These are phyloP conservation scores for Leucophora obtusa DNA, from an alignment of 2,888 invertebrate species.

Conservation along the genomic window DNA sequence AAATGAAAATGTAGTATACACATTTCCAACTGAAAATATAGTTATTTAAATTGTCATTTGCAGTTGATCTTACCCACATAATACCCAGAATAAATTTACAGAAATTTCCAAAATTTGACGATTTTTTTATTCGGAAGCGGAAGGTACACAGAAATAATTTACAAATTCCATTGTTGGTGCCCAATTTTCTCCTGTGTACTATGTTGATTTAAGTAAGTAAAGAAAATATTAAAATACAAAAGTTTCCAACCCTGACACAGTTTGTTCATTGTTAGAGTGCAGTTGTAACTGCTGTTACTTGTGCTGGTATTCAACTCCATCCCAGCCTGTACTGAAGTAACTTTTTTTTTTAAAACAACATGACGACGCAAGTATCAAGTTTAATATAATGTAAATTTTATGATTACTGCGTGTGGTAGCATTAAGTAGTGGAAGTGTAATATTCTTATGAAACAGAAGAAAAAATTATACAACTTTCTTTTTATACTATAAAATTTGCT, in stretches of 20 bases:
- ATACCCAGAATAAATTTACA: no score
- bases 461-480: background rate
- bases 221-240: background rate
- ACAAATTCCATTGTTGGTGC: no score
- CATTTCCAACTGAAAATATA: no score
- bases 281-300: constrained; percentile 1
- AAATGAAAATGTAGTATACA: no score
- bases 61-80: no score
- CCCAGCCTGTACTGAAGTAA: background rate
- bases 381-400: constrained; percentile 61
- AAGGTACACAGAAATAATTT: no score
- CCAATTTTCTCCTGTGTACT: no score
- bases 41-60: no score
- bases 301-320: background rate
- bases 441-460: background rate
- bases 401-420: constrained; percentile 47
- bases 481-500: background rate
- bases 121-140: no score
- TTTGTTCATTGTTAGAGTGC: constrained; percentile 10
- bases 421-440: background rate
- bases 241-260: background rate
- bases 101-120: no score
- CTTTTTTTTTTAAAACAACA: constrained; percentile 38
- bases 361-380: constrained; percentile 53
- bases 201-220: no score